Evolutionary conservation across 2,888 invertebrate species (phyloP).

Genomic region (Bellardia bayeri): DNA sequence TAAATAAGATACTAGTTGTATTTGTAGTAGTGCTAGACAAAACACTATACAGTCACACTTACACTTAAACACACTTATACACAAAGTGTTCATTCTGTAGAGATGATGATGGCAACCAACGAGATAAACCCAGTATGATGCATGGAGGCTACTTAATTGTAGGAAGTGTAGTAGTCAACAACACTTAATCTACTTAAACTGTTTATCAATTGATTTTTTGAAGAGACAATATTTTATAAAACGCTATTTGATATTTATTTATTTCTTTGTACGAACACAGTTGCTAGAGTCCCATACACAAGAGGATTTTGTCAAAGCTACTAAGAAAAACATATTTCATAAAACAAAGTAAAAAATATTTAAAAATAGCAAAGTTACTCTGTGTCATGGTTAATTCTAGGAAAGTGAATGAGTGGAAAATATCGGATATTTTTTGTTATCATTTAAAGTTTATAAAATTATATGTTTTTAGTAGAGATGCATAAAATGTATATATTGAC

Average conservation of each 20-base stretch:
- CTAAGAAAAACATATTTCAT: background rate
- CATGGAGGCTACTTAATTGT: conserved; percentile 64
- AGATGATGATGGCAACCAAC: conserved; percentile 53
- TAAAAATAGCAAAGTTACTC: too few species aligned
- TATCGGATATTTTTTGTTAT: too few species aligned
- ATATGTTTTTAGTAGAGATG: too few species aligned
- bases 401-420: too few species aligned
- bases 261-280: background rate
- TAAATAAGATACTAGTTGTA: conserved; percentile 59
- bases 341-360: too few species aligned
- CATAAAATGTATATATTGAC: too few species aligned
- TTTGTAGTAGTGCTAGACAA: conserved; percentile 24
- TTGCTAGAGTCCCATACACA: background rate
- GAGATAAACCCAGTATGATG: conserved; percentile 62
- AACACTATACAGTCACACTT: conserved; percentile 30
- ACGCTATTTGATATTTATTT: conserved; percentile 38
- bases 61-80: conserved; percentile 18
- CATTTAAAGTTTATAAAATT: too few species aligned
- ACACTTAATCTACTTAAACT: conserved; percentile 72
- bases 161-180: conserved; percentile 70
- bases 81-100: conserved; percentile 10
- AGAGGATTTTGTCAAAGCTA: background rate
- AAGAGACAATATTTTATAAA: conserved; percentile 53
- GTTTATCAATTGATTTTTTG: conserved; percentile 69
- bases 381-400: too few species aligned